A percentile compares a stretch with the other conserved stretches of the same genome.
phyloP scores from a whole-genome alignment of 2,888 invertebrate genomes.

The Amiota minor region DNA sequence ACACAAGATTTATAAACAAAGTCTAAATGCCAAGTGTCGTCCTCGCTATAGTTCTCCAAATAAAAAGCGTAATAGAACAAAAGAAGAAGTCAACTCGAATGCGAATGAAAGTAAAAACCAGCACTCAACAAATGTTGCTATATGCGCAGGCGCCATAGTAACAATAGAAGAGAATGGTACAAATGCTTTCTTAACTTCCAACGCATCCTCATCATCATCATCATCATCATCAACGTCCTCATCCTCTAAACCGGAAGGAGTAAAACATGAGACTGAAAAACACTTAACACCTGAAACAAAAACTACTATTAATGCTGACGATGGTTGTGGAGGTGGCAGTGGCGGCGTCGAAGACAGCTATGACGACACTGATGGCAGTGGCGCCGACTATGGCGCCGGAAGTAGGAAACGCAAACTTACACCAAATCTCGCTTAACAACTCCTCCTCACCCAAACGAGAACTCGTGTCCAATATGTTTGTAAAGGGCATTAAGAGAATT shows the following conservation, averaged over 20 bases:
- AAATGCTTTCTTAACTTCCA: neutral
- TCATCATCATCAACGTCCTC: too few species aligned
- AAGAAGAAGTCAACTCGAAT: neutral
- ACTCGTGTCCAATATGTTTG: slow-evolving; percentile 5
- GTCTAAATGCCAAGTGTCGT: neutral
- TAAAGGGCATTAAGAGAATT: neutral
- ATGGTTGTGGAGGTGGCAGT: neutral
- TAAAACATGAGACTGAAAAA: neutral
- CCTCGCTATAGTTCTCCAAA: neutral
- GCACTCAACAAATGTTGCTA: neutral
- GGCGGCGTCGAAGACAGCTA: neutral
- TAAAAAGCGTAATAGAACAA: neutral
- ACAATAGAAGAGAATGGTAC: neutral
- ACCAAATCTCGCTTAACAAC: slow-evolving; percentile 13
- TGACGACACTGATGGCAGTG: neutral
- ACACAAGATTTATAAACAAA: slow-evolving; percentile 36
- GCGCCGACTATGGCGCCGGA: neutral
- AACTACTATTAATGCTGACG: neutral
- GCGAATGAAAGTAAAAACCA: neutral
- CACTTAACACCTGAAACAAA: neutral
- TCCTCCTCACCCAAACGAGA: slow-evolving; percentile 5
- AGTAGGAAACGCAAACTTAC: neutral
- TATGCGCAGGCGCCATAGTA: slow-evolving; percentile 16
- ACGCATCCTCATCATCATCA: too few species aligned
- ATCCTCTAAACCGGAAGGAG: neutral